Base-by-base conservation (phyloP, 2,113 vertebrate genomes). In the Myrmophylax atrothorax region DNA sequence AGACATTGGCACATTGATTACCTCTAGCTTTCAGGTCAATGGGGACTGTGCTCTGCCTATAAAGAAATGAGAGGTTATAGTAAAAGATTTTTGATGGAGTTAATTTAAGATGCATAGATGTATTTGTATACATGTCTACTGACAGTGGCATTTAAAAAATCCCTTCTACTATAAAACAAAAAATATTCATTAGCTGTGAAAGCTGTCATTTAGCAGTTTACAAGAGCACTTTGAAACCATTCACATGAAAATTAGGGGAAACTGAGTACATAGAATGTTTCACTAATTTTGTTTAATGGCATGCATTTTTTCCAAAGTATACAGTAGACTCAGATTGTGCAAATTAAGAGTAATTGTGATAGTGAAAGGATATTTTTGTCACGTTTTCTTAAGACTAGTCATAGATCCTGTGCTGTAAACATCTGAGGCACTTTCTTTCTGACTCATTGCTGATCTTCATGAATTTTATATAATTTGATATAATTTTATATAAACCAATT, bases 181-280 rank as follows among this genome's bases (percentile, higher is more conserved):
- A 94, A 69, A 26, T 93, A 97, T 93, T 95, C 96, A 98, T 97
- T 97, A 68, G 55, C 73, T 96, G 63, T 95, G 91, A 97, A 97
- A 82, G 76, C 77, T 98, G 85, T 96, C 69, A 97, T 97, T 97
- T 97, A 92, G 81, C 64, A 91, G 89, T 96, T 97, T 95, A 66
- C 58, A 92, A 93, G 66, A 96, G 82, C 89, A 97, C 84, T 97
- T 93, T 87, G 89, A 97, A 97, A 91, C 69, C 69, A 97, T 98
- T 98, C 96, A 92, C 53, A 84, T 78, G 80, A 90, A 96, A n/a
- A 90, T 93, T 93, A 96, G 77, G 59, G 88, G 81, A 95, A 96
- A 89, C 24, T 66, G 78, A 85, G 15, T 87, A 52, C 28, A 83
- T 44, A 89, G 91, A 96, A 88, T 93, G 14, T 93, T 93, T 85